Base-by-base conservation (phyloP, 2,888 invertebrate genomes). In the Phengaris arion region DNA sequence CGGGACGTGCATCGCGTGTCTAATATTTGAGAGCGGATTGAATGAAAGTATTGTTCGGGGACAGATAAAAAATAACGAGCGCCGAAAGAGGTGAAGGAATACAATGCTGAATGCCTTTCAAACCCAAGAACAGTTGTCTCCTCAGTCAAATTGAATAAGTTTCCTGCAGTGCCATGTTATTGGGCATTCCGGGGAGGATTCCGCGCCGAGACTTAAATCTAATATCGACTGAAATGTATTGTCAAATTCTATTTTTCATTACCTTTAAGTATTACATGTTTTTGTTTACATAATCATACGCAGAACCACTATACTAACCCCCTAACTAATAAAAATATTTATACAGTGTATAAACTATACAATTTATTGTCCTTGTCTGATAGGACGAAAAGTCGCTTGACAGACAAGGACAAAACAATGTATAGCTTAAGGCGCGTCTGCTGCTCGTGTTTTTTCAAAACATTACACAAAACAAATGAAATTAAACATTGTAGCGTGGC, bases 91-190 rank as follows among this genome's bases (percentile, higher is more conserved):
- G 86, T 87, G 86, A 86, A 75, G 78, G 83, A 84, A 85, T 83
- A 90, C 88, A 89, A 87, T 87, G 87, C 85, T 83, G 88, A 89
- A 87, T 87, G 88, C 85, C 84, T 89, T 88, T 87, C 87, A 89
- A 87, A 88, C 82, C 84, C 82, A 85, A 86, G 87, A 90, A 88
- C 89, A 89, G 89, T 90, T 89, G 90, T 91, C 88, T 90, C 85
- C 82, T 85, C 86, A 86, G 87, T 86, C 86, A 91, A 90, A 91
- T 92, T 90, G 90, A 92, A 91, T 92, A 91, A 92, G 89, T 89
- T 89, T 87, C 84, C 86, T 81, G 83, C 85, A 84, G 85, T 83
- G 87, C 89, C 86, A 87, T 89, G 88, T 89, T 89, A 86, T 84
- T 85, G 84, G 82, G 83, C 84, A 84, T 85, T 85, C 86, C 85